Evolutionary conservation across 2,797 vertebrate species (phyloP).

Genomic region (Sciaenops ocellatus): DNA sequence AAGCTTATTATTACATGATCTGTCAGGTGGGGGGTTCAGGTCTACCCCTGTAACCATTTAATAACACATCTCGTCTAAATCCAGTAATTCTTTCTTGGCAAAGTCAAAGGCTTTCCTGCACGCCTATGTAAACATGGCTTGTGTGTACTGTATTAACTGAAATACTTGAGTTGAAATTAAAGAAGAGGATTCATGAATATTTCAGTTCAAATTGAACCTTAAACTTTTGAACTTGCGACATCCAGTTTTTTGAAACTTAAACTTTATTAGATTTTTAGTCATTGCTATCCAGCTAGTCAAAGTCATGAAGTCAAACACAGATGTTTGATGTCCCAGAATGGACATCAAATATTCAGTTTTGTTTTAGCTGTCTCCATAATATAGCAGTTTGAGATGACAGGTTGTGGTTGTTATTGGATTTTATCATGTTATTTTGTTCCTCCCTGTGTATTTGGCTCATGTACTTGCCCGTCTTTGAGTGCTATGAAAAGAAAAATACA

Average conservation of each 20-base stretch:
- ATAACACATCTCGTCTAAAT: slow-evolving; percentile 47
- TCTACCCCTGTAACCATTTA: slow-evolving; percentile 29
- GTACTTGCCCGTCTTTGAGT: not conserved
- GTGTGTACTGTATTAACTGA: slow-evolving; percentile 41
- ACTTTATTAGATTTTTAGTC: not conserved
- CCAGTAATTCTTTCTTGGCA: slow-evolving; percentile 56
- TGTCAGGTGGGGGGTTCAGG: slow-evolving; percentile 13
- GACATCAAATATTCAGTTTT: not conserved
- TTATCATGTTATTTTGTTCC: slow-evolving; percentile 3
- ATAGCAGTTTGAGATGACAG: not conserved
- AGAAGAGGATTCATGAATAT: slow-evolving; percentile 27
- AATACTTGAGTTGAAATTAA: slow-evolving; percentile 42
- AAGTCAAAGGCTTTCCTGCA: slow-evolving; percentile 33
- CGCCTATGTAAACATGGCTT: slow-evolving; percentile 54
- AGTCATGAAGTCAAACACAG: slow-evolving; percentile 10
- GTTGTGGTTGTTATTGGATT: not conserved
- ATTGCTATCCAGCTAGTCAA: not conserved
- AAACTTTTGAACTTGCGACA: slow-evolving; percentile 55
- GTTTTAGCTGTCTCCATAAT: not conserved
- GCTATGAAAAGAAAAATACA: not conserved
- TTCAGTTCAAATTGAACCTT: slow-evolving; percentile 27
- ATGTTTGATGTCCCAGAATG: not conserved
- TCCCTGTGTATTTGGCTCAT: not conserved
- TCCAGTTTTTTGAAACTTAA: slow-evolving; percentile 5
- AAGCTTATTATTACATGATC: slow-evolving; percentile 43